A percentile compares a stretch with the other conserved stretches of the same genome.
These are phyloP conservation scores for Drosophila putrida DNA, from an alignment of 2,888 invertebrate genomes.

Conservation along the genomic window DNA sequence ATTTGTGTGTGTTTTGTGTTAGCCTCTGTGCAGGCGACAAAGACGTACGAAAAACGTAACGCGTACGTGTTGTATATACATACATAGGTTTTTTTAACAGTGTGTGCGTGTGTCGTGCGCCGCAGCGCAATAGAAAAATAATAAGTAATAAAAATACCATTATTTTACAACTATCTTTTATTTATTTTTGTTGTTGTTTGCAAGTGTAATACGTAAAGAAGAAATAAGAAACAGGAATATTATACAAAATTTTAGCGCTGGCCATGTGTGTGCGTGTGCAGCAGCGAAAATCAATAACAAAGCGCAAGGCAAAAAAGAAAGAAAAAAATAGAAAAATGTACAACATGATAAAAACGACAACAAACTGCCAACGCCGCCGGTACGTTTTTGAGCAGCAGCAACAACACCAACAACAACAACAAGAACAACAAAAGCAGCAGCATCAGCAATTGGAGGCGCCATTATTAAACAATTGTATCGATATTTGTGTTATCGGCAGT, in stretches of 20 bases:
- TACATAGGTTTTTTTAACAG: slow-evolving; percentile 21
- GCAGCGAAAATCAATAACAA: slow-evolving; percentile 73
- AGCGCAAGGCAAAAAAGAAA: slow-evolving; percentile 43
- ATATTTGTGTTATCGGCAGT: slow-evolving; percentile 61
- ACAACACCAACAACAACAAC: slow-evolving; percentile 27
- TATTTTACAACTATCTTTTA: slow-evolving; percentile 26
- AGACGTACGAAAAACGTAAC: slow-evolving; percentile 61
- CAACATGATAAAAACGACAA: slow-evolving; percentile 53
- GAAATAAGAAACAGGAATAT: slow-evolving; percentile 26
- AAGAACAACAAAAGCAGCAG: slow-evolving; percentile 20
- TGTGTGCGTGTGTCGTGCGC: slow-evolving; percentile 49
- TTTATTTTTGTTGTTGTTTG: slow-evolving; percentile 36
- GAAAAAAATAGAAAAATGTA: slow-evolving; percentile 45
- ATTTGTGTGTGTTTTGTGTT: slow-evolving; percentile 6
- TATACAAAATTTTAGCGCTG: slow-evolving; percentile 12
- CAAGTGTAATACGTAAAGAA: slow-evolving; percentile 27
- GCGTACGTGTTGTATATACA: slow-evolving; percentile 54
- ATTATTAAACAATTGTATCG: slow-evolving; percentile 64
- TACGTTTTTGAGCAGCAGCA: slow-evolving; percentile 39
- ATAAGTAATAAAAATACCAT: slow-evolving; percentile 36
- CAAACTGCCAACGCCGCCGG: slow-evolving; percentile 51
- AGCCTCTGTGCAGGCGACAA: slow-evolving; percentile 45
- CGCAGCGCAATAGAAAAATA: slow-evolving; percentile 71
- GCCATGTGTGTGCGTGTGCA: slow-evolving; percentile 45
- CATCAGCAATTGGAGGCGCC: slow-evolving; percentile 35